Evolutionary conservation across 2,113 vertebrate species (phyloP).

Genomic region (Sminthopsis crassicaudata): DNA sequence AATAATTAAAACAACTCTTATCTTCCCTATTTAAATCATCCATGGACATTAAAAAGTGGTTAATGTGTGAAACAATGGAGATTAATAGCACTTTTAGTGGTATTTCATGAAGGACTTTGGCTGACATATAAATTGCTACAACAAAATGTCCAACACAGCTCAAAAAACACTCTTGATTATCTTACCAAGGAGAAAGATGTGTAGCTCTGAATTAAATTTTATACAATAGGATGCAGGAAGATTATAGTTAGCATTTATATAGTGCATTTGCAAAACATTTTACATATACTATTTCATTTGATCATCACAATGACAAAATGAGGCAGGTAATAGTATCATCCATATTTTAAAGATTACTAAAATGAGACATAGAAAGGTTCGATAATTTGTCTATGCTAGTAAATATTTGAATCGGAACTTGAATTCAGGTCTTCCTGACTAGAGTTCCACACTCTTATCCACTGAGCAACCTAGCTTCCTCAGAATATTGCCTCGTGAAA

Average conservation of each 20-base stretch:
- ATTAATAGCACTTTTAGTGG: background rate
- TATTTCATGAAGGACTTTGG: background rate
- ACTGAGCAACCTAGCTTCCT: background rate
- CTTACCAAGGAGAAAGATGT: background rate
- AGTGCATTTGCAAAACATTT: background rate
- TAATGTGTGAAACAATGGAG: background rate
- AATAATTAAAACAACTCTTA: background rate
- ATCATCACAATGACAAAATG: background rate
- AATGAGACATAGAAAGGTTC: background rate
- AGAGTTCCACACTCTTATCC: background rate
- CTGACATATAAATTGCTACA: background rate
- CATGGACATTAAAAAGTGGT: background rate
- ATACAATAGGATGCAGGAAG: background rate
- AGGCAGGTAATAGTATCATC: background rate
- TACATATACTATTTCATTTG: background rate
- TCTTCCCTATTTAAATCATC: background rate
- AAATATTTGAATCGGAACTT: background rate
- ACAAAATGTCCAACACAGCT: background rate
- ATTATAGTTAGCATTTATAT: background rate
- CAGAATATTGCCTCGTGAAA: background rate
- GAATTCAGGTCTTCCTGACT: background rate
- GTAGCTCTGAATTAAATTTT: background rate
- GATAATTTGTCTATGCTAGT: background rate
- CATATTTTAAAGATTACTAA: background rate
- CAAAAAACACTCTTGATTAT: background rate